A percentile compares a stretch with the other conserved stretches of the same genome.
Conservation (phyloP, 2,797 vertebrate species). For the Falco biarmicus region DNA sequence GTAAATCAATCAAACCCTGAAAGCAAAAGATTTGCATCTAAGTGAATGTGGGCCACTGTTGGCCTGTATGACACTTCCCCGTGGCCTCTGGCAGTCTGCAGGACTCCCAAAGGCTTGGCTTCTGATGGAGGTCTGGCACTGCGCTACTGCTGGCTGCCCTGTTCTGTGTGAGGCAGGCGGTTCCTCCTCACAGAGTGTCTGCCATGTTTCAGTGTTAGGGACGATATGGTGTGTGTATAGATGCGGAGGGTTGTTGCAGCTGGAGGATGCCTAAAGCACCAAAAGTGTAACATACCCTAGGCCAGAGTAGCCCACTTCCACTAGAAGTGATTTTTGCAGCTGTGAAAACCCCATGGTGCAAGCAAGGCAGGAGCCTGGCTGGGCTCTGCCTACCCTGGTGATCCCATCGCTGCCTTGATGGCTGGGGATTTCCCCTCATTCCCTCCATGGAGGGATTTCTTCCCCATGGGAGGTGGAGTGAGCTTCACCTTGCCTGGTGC, state of each 20-base stretch:
- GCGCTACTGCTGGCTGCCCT: background rate
- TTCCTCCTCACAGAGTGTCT: background rate
- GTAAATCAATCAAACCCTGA: background rate
- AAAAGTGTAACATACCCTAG: background rate
- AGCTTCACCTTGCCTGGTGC: background rate
- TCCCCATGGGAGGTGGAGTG: background rate
- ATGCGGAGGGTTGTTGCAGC: background rate
- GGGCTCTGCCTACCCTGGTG: background rate
- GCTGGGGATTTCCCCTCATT: background rate
- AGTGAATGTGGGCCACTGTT: background rate
- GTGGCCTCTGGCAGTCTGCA: background rate
- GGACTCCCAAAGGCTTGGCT: background rate
- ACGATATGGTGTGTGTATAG: background rate
- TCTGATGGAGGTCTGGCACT: background rate
- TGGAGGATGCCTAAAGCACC: background rate
- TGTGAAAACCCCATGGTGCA: background rate
- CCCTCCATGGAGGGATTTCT: background rate
- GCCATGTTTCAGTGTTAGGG: background rate
- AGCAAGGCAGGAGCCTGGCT: background rate
- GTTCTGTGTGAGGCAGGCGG: background rate
- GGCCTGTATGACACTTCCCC: background rate
- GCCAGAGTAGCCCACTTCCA: background rate
- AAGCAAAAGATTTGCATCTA: background rate
- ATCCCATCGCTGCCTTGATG: background rate
- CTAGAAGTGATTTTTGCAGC: background rate